Percentiles rank a stretch among this genome's conserved stretches.
phyloP scores from a whole-genome alignment of 2,797 vertebrate genomes.

The Lithobates pipiens region DNA sequence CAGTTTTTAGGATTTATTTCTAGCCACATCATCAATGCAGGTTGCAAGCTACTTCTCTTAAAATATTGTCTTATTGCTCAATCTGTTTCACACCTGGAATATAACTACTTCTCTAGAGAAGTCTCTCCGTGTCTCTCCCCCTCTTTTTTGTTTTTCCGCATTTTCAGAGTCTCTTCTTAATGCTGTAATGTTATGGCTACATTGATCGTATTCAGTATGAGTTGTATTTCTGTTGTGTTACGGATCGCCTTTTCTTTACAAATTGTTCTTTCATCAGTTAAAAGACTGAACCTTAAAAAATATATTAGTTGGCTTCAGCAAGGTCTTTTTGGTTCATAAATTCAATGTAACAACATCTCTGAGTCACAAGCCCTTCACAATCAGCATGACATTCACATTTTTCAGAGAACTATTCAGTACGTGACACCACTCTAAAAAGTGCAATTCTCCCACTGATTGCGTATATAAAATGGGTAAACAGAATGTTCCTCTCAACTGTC shows the following conservation, averaged over 20 bases:
- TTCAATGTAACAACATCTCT: neutral
- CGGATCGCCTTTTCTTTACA: neutral
- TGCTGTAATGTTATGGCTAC: neutral
- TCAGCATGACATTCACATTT: constrained; percentile 2
- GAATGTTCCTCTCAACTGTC: neutral
- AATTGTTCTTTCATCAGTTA: neutral
- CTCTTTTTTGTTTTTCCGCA: neutral
- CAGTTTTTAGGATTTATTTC: too few species aligned
- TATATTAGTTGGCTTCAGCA: neutral
- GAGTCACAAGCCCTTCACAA: constrained; percentile 1
- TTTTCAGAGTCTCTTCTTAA: too few species aligned
- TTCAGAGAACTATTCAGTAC: neutral
- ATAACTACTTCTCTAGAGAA: neutral
- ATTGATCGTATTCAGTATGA: neutral
- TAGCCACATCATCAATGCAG: too few species aligned
- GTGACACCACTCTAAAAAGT: constrained; percentile 2
- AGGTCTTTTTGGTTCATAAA: constrained; percentile 1
- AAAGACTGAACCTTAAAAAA: neutral
- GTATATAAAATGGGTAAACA: neutral
- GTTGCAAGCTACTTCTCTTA: too few species aligned
- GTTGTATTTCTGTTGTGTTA: neutral
- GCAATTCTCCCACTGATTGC: neutral
- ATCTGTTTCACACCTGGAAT: neutral
- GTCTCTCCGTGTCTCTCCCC: neutral
- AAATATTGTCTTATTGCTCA: too few species aligned